Percentiles rank a stretch among this genome's conserved stretches.
Conservation (phyloP, 2,113 vertebrate genomes). For the Geothlypis trichas region DNA sequence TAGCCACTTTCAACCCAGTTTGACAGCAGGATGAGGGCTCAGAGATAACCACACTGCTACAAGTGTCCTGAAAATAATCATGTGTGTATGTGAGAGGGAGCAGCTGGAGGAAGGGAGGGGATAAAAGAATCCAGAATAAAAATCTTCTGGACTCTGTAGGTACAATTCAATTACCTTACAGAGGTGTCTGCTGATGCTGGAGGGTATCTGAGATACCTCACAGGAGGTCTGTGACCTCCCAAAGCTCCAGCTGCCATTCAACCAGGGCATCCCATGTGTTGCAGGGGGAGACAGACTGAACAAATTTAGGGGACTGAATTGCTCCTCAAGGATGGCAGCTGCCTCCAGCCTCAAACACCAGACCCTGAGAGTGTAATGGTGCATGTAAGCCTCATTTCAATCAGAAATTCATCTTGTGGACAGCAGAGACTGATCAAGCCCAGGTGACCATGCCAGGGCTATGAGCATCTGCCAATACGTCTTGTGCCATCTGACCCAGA, state of each 20-base stretch:
- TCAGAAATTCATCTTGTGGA: not conserved
- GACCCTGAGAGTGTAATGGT: not conserved
- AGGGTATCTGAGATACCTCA: not conserved
- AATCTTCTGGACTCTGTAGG: not conserved
- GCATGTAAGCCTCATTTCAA: not conserved
- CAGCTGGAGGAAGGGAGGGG: not conserved
- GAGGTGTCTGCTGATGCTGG: not conserved
- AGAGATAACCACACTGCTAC: not conserved
- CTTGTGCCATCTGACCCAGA: not conserved
- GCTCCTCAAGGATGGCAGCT: not conserved
- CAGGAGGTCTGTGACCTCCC: not conserved
- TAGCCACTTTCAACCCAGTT: not conserved
- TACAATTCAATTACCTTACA: not conserved
- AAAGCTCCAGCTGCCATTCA: not conserved
- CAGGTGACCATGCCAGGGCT: not conserved
- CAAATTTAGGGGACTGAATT: not conserved
- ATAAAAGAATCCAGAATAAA: not conserved
- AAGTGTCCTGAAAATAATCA: not conserved
- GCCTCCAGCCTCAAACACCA: not conserved
- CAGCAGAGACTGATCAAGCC: not conserved
- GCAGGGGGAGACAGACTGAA: not conserved
- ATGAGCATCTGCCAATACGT: not conserved
- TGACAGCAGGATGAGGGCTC: not conserved
- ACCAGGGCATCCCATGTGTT: rapidly evolving
- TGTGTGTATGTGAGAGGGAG: not conserved